Evolutionary conservation across 2,797 vertebrate genomes (phyloP), one percentile per base, ranked within the genome.

Genomic region (Phoebastria nigripes): DNA sequence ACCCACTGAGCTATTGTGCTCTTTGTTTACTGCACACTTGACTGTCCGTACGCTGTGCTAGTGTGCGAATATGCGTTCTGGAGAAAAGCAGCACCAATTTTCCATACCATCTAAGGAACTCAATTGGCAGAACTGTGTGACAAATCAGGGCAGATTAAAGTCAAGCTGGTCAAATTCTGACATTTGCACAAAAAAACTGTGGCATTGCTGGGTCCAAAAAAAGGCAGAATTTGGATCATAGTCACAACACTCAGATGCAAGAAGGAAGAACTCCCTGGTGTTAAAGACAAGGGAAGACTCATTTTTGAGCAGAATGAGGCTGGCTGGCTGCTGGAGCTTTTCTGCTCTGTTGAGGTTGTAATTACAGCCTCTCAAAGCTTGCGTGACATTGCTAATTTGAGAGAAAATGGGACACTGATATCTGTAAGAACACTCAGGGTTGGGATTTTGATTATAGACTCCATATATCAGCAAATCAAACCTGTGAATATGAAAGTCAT

Each of bases 301-400:
- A 90, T 96, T 90, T 92, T 18, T 67, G 73, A 95, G 85, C 69
- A 82, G 95, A 90, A 47, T 25, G 61, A 96, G 89, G 33, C 79
- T 90, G 74, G 49, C 93, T 95, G 92, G 61, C 91, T 97, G 91
- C 77, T 69, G 89, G 89, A 96, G 97, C 93, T 98, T 98, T 98
- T 98, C 96, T 97, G 97, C 97, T 98, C 97, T 96, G 80, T 82
- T 97, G 97, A 95, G 80, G 97, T 97, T 98, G 92, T 96, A 97
- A 98, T 98, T 98, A 97, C 93, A 97, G 96, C 41, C n/a, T 97
- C 96, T 97, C 96, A 98, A 97, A 98, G 97, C 97, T 97, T 97
- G 97, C 39, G 24, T 97, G 97, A 97, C 97, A 93, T 97, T 97
- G 94, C 92, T 98, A 97, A 98, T 98, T 98, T 97, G 93, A 97